These are phyloP conservation scores for Subacronicta megacephala DNA, from an alignment of 2,888 invertebrate species.

Conservation along the genomic window DNA sequence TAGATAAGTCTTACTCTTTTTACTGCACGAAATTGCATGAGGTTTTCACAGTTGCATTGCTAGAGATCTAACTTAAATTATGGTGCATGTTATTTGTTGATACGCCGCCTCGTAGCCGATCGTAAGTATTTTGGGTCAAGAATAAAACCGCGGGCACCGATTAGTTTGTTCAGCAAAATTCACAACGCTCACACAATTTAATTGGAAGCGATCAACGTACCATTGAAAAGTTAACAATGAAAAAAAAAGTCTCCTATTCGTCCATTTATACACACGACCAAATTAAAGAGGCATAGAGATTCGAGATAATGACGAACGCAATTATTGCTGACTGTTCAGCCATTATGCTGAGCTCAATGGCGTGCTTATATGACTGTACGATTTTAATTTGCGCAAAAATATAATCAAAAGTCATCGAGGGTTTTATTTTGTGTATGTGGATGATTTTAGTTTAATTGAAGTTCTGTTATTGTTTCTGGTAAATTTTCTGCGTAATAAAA, in stretches of 20 bases:
- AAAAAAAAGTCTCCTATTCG: conserved; percentile 35
- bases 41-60: no score
- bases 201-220: conserved; percentile 15
- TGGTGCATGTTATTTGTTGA: no score
- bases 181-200: conserved; percentile 21
- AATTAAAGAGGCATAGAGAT: conserved; percentile 36
- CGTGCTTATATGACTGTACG: conserved; percentile 36
- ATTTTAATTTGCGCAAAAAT: conserved; percentile 52
- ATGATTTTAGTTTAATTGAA: conserved; percentile 6
- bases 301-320: conserved; percentile 56
- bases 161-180: no score
- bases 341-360: conserved; percentile 52
- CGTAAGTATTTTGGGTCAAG: no score
- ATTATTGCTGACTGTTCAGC: conserved; percentile 53
- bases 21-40: no score
- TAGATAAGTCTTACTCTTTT: no score
- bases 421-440: conserved; percentile 4
- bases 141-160: no score
- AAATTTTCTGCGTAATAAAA: no score
- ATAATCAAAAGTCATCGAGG: conserved; percentile 9
- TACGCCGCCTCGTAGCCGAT: no score
- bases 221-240: conserved; percentile 50
- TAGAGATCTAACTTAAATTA: no score
- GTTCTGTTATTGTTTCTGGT: neutral
- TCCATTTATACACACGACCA: conserved; percentile 32